Conservation (phyloP, 2,888 invertebrate genomes). For the Xanthorhoe spadicearia region DNA sequence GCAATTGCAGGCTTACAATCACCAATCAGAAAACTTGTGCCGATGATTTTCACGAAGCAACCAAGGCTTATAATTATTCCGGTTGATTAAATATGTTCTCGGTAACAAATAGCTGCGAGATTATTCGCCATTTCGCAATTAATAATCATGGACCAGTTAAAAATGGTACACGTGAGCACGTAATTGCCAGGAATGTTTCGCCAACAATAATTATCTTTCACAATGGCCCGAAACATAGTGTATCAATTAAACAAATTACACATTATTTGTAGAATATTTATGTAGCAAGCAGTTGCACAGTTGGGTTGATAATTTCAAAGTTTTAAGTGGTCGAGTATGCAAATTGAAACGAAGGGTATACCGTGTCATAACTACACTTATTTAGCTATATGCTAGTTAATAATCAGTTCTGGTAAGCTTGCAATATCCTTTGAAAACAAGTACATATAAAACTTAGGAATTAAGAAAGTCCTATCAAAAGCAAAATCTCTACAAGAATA, state of each 20-base stretch:
- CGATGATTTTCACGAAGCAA: slow-evolving; percentile 3
- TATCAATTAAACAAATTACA: slow-evolving; percentile 58
- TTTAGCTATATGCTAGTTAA: slow-evolving; percentile 46
- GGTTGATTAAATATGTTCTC: slow-evolving; percentile 11
- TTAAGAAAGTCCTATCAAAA: background rate
- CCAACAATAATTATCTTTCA: slow-evolving; percentile 55
- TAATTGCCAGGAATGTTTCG: slow-evolving; percentile 50
- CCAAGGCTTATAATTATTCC: slow-evolving; percentile 4
- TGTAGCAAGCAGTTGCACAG: slow-evolving; percentile 46
- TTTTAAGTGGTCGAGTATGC: slow-evolving; percentile 53
- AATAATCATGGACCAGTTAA: slow-evolving; percentile 46
- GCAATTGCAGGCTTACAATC: background rate
- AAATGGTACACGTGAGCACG: slow-evolving; percentile 42
- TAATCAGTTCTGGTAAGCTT: slow-evolving; percentile 32
- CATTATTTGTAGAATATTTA: slow-evolving; percentile 49
- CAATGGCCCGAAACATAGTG: slow-evolving; percentile 57
- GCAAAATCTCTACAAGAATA: background rate
- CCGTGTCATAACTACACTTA: slow-evolving; percentile 51
- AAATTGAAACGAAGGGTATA: slow-evolving; percentile 59
- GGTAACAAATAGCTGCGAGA: slow-evolving; percentile 32
- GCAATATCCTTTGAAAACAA: background rate
- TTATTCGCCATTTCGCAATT: slow-evolving; percentile 47
- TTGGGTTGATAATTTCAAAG: slow-evolving; percentile 51
- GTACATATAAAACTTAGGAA: background rate
- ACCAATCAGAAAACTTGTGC: background rate